Evolutionary conservation across 2,797 vertebrate species (phyloP), one percentile per base, ranked within the genome.

Genomic region (Oreonectes daqikongensis): DNA sequence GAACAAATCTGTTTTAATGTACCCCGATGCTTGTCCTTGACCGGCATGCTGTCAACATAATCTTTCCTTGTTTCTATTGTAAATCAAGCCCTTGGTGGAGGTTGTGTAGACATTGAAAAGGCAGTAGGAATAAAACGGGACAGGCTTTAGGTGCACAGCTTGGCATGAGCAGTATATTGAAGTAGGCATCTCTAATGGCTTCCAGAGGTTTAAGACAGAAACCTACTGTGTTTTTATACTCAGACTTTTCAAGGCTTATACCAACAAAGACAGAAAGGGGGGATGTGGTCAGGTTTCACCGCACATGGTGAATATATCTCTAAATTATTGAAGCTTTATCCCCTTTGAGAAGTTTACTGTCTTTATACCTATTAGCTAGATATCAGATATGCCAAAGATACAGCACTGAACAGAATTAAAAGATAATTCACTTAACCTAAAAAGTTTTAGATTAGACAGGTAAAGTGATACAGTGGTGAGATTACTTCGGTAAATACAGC

Each of bases 161-260:
- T 70, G 40, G 78, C 65, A 66, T 61, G 46, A 78, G 76, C 61
- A 32, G 5, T 11, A 65, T 69, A 81, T 46, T 60, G 70, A 20
- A 81, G 53, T 57, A 77, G 32, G 53, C 65, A 9, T 67, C 70
- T 68, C 20, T 82, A 82, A 83, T 83, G 50, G 65, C 73, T 85
- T 83, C 81, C 84, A 85, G 80, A 82, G 53, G 35, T 65, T 64
- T 32, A 17, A 46, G 72, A 82, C 80, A 82, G 79, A 72, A 73
- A 76, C 67, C 71, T 68, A 30, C 63, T 83, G 69, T 83, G 77
- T 73, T 67, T 38, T 32, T 71, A 12, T 61, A 20, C 63, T 69
- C 8, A 15, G 48, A 61, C n/a, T 6, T 48, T 72, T 57, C 46
- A 44, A 4, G 30, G 40, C 52, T 78, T 79, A 69, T 59, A 70